These are phyloP conservation scores for Crocodylus rhombifer DNA, from an alignment of 2,797 vertebrate genomes.

Conservation along the genomic window DNA sequence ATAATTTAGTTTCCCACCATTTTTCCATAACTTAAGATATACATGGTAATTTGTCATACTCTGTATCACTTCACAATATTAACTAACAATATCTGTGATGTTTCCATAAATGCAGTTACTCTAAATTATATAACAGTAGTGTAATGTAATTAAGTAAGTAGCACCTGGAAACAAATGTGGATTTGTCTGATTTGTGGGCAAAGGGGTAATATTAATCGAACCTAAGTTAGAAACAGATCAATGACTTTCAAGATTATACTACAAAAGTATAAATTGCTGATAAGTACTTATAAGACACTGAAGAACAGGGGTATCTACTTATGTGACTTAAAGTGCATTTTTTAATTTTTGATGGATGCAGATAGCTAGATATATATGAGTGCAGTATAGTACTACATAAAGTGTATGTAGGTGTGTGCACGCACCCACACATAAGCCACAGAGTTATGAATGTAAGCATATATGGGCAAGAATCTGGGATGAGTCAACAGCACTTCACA, in stretches of 20 bases:
- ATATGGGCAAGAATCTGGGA: conserved; percentile 43
- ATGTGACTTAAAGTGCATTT: neutral
- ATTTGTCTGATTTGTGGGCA: neutral
- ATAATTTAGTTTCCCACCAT: neutral
- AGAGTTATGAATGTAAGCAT: conserved; percentile 9
- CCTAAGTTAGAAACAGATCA: conserved; percentile 22
- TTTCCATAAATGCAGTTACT: neutral
- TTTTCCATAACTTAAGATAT: neutral
- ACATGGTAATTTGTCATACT: neutral
- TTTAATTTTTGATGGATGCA: neutral
- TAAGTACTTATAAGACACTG: neutral
- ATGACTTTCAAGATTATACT: neutral
- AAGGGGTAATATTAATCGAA: rapidly evolving
- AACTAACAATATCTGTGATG: neutral
- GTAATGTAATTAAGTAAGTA: neutral
- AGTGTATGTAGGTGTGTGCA: neutral
- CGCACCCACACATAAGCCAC: conserved; percentile 10
- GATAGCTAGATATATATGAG: neutral
- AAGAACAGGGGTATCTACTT: neutral
- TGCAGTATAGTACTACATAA: neutral
- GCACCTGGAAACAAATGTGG: neutral
- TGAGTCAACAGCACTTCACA: conserved; percentile 7
- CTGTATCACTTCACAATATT: rapidly evolving
- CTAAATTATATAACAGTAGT: neutral
- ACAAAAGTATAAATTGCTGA: neutral